Base-by-base conservation (phyloP, 1,140 invertebrate species). In the Drosophila nigrodunni region DNA sequence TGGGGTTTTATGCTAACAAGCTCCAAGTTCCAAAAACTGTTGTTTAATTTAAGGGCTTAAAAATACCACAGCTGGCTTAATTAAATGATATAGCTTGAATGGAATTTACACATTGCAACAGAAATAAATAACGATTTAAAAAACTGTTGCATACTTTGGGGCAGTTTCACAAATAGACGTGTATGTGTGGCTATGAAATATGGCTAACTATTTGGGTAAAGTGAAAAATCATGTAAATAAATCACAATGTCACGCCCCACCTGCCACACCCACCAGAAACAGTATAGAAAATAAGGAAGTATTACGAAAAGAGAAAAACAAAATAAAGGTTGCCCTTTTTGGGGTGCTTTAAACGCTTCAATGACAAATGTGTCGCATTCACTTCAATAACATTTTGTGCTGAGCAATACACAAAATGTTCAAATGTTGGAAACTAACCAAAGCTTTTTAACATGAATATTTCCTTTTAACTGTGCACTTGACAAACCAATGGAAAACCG, bases 81-180 rank as follows among this genome's bases (percentile, higher is more conserved):
- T 30, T 30, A 30, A 30, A 30, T 30, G 25, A 3, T 30, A 30
- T 21, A 21, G 18, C 2, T 1, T 21, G 18, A 1, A 21, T 21
- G 3, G 74, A n/a, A 34, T 34, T 52, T 30, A 1, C 30, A 2
- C 18, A 4, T 5, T 30, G 25, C 25, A 30, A 30, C 25, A 30
- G 25, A 30, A 30, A 30, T 4, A 30, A 30, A 30, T 30, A 30
- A 30, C 25, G 25, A 30, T 30, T 1, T 30, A 6, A 58, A 66
- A 66, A 75, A 49, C 3, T 76, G 37, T 75, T 59, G 80, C 80
- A 83, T 89, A 83, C 39, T 85, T 76, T 76, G 9, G 7, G 62
- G 65, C 46, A 41, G 11, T 3, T 1, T 2, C 21, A 8, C 50
- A 73, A 82, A 80, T 66, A 81, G 61, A 61, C 25, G 6, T 8